Evolutionary conservation across 2,113 vertebrate species (phyloP), one percentile per base, ranked within the genome.

Genomic region (Heterotis niloticus): DNA sequence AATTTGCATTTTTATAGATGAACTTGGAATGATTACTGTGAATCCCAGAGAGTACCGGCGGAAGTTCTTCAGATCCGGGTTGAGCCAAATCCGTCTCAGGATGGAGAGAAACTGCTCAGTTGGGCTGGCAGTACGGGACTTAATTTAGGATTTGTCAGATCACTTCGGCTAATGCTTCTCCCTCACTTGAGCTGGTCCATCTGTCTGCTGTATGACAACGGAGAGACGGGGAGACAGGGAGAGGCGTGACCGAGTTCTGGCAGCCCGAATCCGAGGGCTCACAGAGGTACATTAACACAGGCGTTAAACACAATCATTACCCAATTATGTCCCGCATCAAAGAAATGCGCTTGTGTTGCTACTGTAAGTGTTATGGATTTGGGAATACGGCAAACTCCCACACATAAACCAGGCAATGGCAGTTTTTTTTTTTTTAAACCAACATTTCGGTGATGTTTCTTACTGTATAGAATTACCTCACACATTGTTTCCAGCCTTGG

Each of bases 141-240:
- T 77, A 75, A 80, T 59, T 77, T 70, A 77, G 79, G 74, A 80
- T 80, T 76, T 71, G 66, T 70, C 65, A 71, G 79, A 80, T 52
- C 76, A 29, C 74, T 76, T 18, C 17, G 28, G 29, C 73, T 76
- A 80, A 76, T 28, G 64, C 72, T 54, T 16, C 64, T 68, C 80
- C 52, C 65, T 60, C 54, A n/a, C 74, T 66, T 76, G 26, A 80
- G 52, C 65, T 9, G 52, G 23, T 71, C 57, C 52, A 54, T 44
- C 54, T 60, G 64, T 67, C 76, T 75, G 64, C 18, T 52, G 65
- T 67, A 57, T 17, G 13, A 16, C 64, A 11, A 26, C 14, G 64
- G 65, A 72, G 34, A 1, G n/a, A 26, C 14, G 64, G 65, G 62
- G 34, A 1, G n/a, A 34, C 10, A 28, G 28, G 11, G 56, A 74